These are phyloP conservation scores for Podilymbus podiceps DNA, from an alignment of 2,113 vertebrate species.

Conservation along the genomic window DNA sequence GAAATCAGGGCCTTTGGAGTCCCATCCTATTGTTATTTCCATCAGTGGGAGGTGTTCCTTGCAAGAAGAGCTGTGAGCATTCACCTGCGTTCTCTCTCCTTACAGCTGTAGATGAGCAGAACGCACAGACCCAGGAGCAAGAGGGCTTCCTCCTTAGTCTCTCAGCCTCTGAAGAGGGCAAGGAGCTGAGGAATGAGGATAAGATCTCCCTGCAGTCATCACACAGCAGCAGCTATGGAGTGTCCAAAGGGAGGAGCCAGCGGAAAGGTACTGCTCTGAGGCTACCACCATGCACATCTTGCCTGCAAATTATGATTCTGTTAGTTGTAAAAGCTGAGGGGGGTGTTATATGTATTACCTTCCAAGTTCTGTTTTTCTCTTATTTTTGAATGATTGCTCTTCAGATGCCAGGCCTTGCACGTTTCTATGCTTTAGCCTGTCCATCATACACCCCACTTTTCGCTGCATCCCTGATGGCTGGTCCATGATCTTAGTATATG, in stretches of 20 bases:
- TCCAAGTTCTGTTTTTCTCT: neutral
- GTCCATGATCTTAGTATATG: neutral
- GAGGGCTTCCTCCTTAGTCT: slow-evolving; percentile 77
- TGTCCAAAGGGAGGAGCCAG: slow-evolving; percentile 69
- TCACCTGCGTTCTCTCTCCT: neutral
- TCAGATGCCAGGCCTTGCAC: neutral
- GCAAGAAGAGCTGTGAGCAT: neutral
- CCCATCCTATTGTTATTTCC: neutral
- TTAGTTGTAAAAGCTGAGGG: neutral
- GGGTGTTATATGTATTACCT: neutral
- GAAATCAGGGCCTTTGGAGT: neutral
- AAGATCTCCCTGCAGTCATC: slow-evolving; percentile 76
- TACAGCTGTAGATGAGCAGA: slow-evolving; percentile 95
- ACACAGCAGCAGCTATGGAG: slow-evolving; percentile 68
- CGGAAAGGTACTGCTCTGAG: slow-evolving; percentile 78
- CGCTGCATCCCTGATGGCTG: neutral
- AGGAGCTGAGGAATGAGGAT: slow-evolving; percentile 71
- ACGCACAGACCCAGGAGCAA: slow-evolving; percentile 88
- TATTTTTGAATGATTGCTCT: neutral
- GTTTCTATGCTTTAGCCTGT: neutral
- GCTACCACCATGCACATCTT: neutral
- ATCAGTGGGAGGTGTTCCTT: neutral
- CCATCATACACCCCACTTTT: neutral
- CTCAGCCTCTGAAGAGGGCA: slow-evolving; percentile 71
- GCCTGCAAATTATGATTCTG: neutral